These are phyloP conservation scores for Eospalax fontanierii DNA, from an alignment of 2,797 vertebrate species.

Conservation along the genomic window DNA sequence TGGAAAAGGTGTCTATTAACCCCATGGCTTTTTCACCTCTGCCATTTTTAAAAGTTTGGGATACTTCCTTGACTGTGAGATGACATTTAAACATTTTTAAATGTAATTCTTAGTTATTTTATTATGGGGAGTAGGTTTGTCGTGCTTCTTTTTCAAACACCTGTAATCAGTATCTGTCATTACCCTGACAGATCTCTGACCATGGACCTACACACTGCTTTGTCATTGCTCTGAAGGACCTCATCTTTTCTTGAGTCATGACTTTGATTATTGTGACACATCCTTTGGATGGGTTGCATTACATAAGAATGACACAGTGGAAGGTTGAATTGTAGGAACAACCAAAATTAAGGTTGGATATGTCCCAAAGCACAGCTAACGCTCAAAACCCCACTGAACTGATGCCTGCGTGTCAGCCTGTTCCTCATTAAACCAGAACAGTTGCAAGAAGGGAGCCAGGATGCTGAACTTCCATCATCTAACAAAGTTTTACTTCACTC, in stretches of 20 bases:
- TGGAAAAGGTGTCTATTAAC: conserved; percentile 24
- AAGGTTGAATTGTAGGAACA: not conserved
- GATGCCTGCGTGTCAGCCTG: not conserved
- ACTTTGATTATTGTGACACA: not conserved
- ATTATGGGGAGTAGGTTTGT: not conserved
- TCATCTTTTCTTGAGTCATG: conserved; percentile 58
- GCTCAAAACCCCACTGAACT: not conserved
- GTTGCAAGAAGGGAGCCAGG: not conserved
- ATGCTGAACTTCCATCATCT: not conserved
- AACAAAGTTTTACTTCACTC: not conserved
- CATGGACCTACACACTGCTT: not conserved
- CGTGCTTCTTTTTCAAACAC: not conserved
- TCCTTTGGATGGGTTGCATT: not conserved
- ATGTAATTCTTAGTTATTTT: not conserved
- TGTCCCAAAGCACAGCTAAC: not conserved
- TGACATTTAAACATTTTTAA: not conserved
- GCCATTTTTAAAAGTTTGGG: not conserved
- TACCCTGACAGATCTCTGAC: not conserved
- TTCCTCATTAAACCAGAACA: not conserved
- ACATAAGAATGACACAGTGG: conserved; percentile 52
- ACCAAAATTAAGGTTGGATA: not conserved
- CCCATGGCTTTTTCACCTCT: not conserved
- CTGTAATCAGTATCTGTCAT: not conserved
- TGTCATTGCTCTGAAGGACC: not conserved
- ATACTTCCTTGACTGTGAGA: not conserved